A percentile compares a stretch with the other conserved stretches of the same genome.
phyloP scores from a whole-genome alignment of 2,888 invertebrate species.

The Cheilosia grossa region DNA sequence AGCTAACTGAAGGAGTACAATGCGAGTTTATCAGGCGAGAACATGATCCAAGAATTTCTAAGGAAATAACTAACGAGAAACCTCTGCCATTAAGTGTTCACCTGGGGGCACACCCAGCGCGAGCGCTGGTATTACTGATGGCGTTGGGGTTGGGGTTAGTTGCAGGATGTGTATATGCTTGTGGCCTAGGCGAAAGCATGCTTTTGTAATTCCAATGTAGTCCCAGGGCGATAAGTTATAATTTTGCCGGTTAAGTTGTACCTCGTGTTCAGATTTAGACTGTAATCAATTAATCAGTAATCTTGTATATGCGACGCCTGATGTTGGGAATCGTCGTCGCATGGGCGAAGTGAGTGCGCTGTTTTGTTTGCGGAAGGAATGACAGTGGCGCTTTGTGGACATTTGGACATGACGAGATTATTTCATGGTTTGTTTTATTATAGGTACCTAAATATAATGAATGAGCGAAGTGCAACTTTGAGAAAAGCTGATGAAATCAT shows the following conservation, averaged over 20 bases:
- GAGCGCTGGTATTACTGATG: not conserved
- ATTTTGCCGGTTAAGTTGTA: constrained; percentile 63
- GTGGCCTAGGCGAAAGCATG: constrained; percentile 48
- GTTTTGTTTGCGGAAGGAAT: constrained; percentile 38
- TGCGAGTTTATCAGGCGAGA: constrained; percentile 73
- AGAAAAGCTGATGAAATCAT: too few species aligned
- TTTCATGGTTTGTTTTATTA: not conserved
- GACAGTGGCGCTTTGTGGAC: constrained; percentile 24
- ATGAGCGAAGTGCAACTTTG: too few species aligned
- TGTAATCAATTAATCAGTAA: constrained; percentile 71
- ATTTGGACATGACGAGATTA: constrained; percentile 6
- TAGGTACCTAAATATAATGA: too few species aligned
- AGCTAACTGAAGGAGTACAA: constrained; percentile 66
- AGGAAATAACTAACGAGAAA: constrained; percentile 67
- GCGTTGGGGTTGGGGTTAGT: constrained; percentile 2
- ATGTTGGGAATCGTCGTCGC: not conserved
- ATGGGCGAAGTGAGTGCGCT: not conserved
- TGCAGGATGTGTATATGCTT: constrained; percentile 12
- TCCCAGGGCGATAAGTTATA: constrained; percentile 61
- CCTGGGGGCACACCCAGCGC: constrained; percentile 26
- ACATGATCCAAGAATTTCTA: constrained; percentile 72
- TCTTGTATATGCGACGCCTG: constrained; percentile 34
- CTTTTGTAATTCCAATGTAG: constrained; percentile 68
- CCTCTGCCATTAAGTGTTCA: constrained; percentile 66
- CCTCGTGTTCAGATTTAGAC: constrained; percentile 48